A percentile compares a stretch with the other conserved stretches of the same genome.
Conservation (phyloP, 1,140 invertebrate species). For the Drosophila parabipectinata region DNA sequence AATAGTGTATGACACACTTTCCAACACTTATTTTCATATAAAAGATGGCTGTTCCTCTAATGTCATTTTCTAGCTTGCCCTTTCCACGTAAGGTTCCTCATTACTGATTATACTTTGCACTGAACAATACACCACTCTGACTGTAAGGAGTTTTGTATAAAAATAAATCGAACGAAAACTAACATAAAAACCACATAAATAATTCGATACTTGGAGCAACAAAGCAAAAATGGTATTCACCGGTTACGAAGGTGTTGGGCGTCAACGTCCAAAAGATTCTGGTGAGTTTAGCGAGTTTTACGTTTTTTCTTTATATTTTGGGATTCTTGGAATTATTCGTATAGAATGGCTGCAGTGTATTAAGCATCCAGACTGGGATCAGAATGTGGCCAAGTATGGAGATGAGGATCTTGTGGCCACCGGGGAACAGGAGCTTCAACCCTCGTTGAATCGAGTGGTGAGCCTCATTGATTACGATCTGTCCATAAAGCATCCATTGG, state of each 20-base stretch:
- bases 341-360: conserved; percentile 28
- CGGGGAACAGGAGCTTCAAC: conserved; percentile 27
- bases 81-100: conserved; percentile 5
- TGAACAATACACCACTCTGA: conserved; percentile 28
- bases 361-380: conserved; percentile 4
- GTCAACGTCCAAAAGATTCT: conserved; percentile 10
- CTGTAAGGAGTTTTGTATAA: conserved; percentile 24
- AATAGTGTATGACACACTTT: background rate
- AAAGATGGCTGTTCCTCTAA: background rate
- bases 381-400: background rate
- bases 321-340: background rate
- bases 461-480: conserved; percentile 78
- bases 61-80: background rate
- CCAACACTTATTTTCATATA: background rate
- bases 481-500: conserved; percentile 95
- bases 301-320: background rate
- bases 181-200: conserved; percentile 2
- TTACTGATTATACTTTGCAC: conserved; percentile 33
- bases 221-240: conserved; percentile 34
- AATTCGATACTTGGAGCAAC: conserved; percentile 1
- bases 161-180: conserved; percentile 18
- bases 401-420: background rate
- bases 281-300: background rate
- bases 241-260: conserved; percentile 13
- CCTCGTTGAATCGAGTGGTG: conserved; percentile 52